Percentiles rank a stretch among this genome's conserved stretches.
Evolutionary conservation across 2,797 vertebrate species (phyloP).

Genomic region (Diplodus sargus): DNA sequence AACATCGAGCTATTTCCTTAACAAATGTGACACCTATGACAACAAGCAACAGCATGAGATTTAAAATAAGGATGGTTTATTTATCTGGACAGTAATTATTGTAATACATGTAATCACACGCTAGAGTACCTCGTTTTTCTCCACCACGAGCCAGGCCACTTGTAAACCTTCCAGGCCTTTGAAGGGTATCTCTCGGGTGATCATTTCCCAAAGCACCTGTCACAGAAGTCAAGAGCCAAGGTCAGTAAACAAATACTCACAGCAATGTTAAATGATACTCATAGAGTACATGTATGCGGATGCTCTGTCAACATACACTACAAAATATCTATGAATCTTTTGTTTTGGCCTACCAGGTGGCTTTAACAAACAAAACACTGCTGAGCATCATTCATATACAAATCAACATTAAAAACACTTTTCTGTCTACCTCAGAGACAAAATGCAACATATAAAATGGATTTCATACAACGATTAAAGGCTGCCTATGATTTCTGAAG

Average conservation of each 20-base stretch:
- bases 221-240: constrained; percentile 33
- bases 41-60: no score
- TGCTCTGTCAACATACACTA: background rate
- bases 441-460: constrained; percentile 21
- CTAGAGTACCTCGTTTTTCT: constrained; percentile 95
- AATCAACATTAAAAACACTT: constrained; percentile 26
- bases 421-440: constrained; percentile 3
- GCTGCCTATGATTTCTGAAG: constrained; percentile 12
- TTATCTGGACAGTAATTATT: background rate
- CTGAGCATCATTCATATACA: background rate
- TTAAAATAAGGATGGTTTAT: background rate
- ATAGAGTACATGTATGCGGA: background rate
- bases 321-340: background rate
- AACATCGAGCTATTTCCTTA: background rate
- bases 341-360: background rate
- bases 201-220: constrained; percentile 99
- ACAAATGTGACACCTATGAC: background rate
- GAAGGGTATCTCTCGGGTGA: constrained; percentile 98
- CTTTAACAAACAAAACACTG: constrained; percentile 14
- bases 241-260: constrained; percentile 18
- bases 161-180: constrained; percentile 99
- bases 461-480: constrained; percentile 11
- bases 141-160: constrained; percentile 99
- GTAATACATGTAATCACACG: background rate
- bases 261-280: background rate